Evolutionary conservation across 2,113 vertebrate genomes (phyloP).

Genomic region (Boleophthalmus pectinirostris): DNA sequence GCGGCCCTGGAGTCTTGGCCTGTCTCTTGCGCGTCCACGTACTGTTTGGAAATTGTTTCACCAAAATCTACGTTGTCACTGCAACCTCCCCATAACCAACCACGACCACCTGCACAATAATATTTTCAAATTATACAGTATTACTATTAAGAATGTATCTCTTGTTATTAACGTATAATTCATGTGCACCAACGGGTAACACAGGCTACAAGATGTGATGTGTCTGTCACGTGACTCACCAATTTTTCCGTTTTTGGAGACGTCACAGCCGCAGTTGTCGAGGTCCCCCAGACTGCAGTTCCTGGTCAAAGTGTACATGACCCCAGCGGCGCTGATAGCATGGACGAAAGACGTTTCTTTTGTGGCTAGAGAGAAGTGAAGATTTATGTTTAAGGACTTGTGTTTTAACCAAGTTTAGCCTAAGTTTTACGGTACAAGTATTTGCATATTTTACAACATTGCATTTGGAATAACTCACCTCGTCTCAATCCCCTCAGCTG

Average conservation of each 20-base stretch:
- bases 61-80: constrained; percentile 95
- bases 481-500: constrained; percentile 86
- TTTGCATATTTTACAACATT: background rate
- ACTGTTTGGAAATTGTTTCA: constrained; percentile 93
- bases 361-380: constrained; percentile 82
- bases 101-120: constrained; percentile 83
- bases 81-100: constrained; percentile 97
- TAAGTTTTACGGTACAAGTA: background rate
- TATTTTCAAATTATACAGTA: background rate
- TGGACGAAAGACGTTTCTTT: constrained; percentile 93
- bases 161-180: background rate
- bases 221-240: constrained; percentile 68
- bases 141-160: background rate
- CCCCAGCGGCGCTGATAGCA: constrained; percentile 93
- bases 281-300: constrained; percentile 96
- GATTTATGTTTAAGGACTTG: background rate
- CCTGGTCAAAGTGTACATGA: constrained; percentile 93
- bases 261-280: constrained; percentile 93
- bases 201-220: too few relatives aligned
- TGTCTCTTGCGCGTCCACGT: constrained; percentile 92
- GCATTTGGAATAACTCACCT: constrained; percentile 65
- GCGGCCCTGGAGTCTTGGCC: constrained; percentile 90
- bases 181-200: too few relatives aligned
- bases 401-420: background rate
- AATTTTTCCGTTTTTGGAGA: constrained; percentile 85